Evolutionary conservation across 2,888 invertebrate species (phyloP).

Genomic region (Hypena proboscidalis): DNA sequence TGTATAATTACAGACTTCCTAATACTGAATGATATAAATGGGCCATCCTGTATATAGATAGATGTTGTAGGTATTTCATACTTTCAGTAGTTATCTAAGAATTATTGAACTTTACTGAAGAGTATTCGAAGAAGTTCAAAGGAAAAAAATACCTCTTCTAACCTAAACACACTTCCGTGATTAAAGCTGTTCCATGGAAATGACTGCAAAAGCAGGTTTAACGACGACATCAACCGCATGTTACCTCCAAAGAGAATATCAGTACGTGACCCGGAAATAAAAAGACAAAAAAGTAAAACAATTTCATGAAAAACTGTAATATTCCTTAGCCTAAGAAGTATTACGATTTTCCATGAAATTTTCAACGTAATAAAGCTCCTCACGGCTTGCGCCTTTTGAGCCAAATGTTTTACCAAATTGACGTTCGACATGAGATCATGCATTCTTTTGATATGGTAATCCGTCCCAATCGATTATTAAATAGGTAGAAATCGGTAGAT

Average conservation of each 20-base stretch:
- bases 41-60: too few relatives aligned
- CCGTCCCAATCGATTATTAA: slow-evolving; percentile 78
- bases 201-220: slow-evolving; percentile 23
- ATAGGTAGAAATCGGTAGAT: slow-evolving; percentile 73
- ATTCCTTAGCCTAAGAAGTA: slow-evolving; percentile 49
- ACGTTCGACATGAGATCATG: slow-evolving; percentile 71
- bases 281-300: slow-evolving; percentile 30
- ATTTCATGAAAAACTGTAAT: slow-evolving; percentile 47
- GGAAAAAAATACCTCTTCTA: neutral
- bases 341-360: slow-evolving; percentile 50
- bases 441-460: slow-evolving; percentile 83
- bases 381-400: slow-evolving; percentile 57
- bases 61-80: too few relatives aligned
- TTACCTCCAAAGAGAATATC: slow-evolving; percentile 30
- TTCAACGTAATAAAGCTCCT: slow-evolving; percentile 57
- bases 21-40: too few relatives aligned
- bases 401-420: slow-evolving; percentile 75
- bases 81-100: too few relatives aligned
- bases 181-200: slow-evolving; percentile 6
- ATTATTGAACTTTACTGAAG: too few relatives aligned
- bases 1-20: too few relatives aligned
- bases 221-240: slow-evolving; percentile 29
- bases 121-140: too few relatives aligned
- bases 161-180: neutral
- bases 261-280: slow-evolving; percentile 30